These are phyloP conservation scores for Augochlorella aurata DNA, from an alignment of 2,888 invertebrate species.

Conservation along the genomic window DNA sequence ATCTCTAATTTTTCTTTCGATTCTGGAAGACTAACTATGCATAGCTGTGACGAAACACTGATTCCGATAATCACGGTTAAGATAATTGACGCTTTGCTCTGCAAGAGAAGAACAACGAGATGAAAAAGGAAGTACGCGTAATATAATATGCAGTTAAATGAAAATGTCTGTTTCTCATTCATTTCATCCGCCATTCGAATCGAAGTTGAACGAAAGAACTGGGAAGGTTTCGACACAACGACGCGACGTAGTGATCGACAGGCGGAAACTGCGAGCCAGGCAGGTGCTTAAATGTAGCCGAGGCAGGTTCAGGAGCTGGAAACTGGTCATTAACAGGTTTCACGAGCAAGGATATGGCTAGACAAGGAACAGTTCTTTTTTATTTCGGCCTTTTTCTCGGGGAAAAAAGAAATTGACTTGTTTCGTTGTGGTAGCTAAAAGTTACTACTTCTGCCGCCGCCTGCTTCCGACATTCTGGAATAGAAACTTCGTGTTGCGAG, in stretches of 20 bases:
- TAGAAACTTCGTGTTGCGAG: constrained; percentile 12
- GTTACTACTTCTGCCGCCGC: background rate
- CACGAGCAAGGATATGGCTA: constrained; percentile 44
- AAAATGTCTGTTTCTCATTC: background rate
- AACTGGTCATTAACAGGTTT: constrained; percentile 58
- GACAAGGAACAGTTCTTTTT: constrained; percentile 30
- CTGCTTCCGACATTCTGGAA: constrained; percentile 11
- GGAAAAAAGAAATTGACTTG: constrained; percentile 16
- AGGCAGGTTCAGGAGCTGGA: constrained; percentile 35
- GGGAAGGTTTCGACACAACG: constrained; percentile 28
- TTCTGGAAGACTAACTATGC: no score
- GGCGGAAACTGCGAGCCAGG: constrained; percentile 27
- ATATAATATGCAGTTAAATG: background rate
- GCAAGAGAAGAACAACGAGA: no score
- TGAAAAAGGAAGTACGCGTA: no score
- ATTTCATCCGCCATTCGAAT: constrained; percentile 5
- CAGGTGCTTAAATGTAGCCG: constrained; percentile 32
- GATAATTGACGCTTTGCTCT: background rate
- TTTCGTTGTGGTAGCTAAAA: background rate
- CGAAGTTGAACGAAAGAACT: constrained; percentile 32
- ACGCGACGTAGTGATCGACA: constrained; percentile 35
- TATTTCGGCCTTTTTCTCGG: background rate
- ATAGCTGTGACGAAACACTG: no score
- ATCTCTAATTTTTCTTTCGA: no score
- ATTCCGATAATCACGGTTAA: no score